Base-by-base conservation (phyloP, 2,888 invertebrate genomes). In the Callosobruchus maculatus region DNA sequence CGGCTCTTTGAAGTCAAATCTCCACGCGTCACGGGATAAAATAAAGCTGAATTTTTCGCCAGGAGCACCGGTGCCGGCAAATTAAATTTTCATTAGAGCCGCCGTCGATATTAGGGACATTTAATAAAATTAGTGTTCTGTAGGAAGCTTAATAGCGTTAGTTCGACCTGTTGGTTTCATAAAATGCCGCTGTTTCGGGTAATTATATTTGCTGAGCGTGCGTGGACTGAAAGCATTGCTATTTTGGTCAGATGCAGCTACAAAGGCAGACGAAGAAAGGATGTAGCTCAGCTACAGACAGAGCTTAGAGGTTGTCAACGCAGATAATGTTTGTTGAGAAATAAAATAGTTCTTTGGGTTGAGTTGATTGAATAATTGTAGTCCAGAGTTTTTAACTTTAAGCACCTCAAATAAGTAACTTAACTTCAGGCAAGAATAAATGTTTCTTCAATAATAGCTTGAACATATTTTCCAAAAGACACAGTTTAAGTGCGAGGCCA, bases 51-150 rank as follows among this genome's bases (percentile, higher is more conserved):
- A 84, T 83, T 84, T 84, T 84, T 84, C 82, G 81, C 81, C 81
- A 81, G 80, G 78, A 80, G 79, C 77, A 49, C 49, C 13, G 49
- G 49, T 7, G 13, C 49, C 49, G 49, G 9, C 49, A 83, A 85
- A 85, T 85, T 83, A 84, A 85, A 84, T 85, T 85, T 85, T 85
- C 84, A 85, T 85, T 85, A 85, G 84, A 84, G 84, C 49, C 13
- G 49, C 49, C 82, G 86, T 85, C 85, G 84, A 86, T 86, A 85
- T 84, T 82, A 81, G 81, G 82, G 80, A 80, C 82, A 82, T 83
- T 84, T 85, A 85, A 85, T 86, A 82, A 84, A 85, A 86, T 86
- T 85, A 84, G 84, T 81, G 83, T 83, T 83, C 82, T 83, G 81
- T 78, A 80, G 81, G 79, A 83, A 81, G 82, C 82, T 77, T 83